phyloP scores from a whole-genome alignment of 2,888 invertebrate species.

The Pherbina coryleti region DNA sequence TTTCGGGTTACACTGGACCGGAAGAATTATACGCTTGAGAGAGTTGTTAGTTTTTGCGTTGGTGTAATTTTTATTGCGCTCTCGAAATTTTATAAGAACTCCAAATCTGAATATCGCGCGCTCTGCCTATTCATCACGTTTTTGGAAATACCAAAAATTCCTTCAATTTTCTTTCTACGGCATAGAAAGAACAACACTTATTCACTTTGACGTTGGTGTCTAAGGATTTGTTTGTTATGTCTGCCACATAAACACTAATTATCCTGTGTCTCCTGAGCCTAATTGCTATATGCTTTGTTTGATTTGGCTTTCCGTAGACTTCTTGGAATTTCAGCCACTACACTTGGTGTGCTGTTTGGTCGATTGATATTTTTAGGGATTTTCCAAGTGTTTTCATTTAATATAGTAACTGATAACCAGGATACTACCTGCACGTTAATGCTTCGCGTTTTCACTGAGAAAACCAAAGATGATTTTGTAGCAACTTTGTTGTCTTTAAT shows the following conservation, averaged over 20 bases:
- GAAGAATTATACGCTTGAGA: constrained; percentile 53
- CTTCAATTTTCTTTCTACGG: not conserved
- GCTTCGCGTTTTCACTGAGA: not conserved
- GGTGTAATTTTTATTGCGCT: not conserved
- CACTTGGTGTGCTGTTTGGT: not conserved
- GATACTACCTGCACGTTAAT: not conserved
- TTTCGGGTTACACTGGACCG: constrained; percentile 50
- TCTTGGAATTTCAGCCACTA: constrained; percentile 4
- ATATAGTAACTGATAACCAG: not conserved
- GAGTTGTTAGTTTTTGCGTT: constrained; percentile 11
- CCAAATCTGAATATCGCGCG: not conserved
- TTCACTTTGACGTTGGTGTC: not conserved
- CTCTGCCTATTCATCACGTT: not conserved
- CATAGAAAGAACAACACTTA: not conserved
- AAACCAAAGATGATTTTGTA: not conserved
- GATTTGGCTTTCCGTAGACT: constrained; percentile 8
- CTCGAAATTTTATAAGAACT: not conserved
- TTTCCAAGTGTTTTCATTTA: not conserved
- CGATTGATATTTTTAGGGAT: constrained; percentile 21
- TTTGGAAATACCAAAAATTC: not conserved
- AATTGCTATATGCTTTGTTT: constrained; percentile 50
- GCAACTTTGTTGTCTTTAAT: not conserved
- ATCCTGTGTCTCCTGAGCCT: constrained; percentile 59
- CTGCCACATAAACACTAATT: constrained; percentile 58
- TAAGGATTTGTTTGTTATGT: constrained; percentile 46